These are phyloP conservation scores for Nebria ingens DNA, from an alignment of 1,140 invertebrate genomes.

Conservation along the genomic window DNA sequence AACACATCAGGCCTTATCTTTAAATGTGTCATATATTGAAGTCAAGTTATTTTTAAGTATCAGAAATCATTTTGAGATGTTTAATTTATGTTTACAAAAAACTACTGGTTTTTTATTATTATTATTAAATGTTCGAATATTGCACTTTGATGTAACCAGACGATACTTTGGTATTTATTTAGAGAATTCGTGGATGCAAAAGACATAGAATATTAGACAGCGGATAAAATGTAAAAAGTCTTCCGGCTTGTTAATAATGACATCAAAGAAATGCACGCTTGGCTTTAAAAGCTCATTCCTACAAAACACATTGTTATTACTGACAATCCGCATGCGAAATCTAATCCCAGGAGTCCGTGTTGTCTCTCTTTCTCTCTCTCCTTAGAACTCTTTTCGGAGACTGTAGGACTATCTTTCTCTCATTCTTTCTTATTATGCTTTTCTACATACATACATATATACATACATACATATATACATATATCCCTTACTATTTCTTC, in stretches of 20 bases:
- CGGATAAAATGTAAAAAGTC: too few relatives aligned
- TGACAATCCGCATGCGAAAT: background rate
- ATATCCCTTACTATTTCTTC: background rate
- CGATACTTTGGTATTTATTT: too few relatives aligned
- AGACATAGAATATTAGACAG: too few relatives aligned
- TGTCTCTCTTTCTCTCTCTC: background rate
- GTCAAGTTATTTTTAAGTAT: too few relatives aligned
- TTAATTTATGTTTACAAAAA: too few relatives aligned
- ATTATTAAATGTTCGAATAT: too few relatives aligned
- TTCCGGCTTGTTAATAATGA: slow-evolving; percentile 2
- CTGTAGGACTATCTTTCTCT: background rate
- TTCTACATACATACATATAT: background rate
- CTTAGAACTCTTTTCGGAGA: background rate
- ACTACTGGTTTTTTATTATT: too few relatives aligned
- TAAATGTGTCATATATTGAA: too few relatives aligned
- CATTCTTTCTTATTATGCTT: background rate
- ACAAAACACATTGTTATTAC: slow-evolving; percentile 7
- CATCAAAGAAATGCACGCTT: background rate
- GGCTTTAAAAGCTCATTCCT: slow-evolving; percentile 6
- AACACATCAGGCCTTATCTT: too few relatives aligned
- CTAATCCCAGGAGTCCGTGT: background rate
- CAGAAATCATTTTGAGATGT: too few relatives aligned
- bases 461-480: background rate
- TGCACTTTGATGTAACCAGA: too few relatives aligned
- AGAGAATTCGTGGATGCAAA: too few relatives aligned